Conservation (phyloP, 2,797 vertebrate genomes). For the Microctenopoma steveboyesi region DNA sequence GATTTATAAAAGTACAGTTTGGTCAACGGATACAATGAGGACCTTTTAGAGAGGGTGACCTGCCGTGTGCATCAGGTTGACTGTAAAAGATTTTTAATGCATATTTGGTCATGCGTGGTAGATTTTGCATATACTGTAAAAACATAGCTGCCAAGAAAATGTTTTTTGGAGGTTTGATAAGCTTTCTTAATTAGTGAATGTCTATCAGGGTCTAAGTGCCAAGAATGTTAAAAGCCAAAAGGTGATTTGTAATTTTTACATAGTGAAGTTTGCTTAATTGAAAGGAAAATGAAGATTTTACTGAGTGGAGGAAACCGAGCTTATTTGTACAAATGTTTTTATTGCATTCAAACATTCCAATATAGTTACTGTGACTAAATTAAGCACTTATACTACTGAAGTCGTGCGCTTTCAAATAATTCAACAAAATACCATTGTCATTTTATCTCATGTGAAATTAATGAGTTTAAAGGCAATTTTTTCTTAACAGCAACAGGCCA, state of each 20-base stretch:
- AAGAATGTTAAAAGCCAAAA: conserved; percentile 77
- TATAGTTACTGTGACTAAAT: conserved; percentile 73
- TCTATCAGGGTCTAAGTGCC: conserved; percentile 74
- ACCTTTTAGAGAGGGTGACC: conserved; percentile 24
- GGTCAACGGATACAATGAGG: conserved; percentile 29
- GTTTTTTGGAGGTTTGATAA: conserved; percentile 45
- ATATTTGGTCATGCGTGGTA: conserved; percentile 52
- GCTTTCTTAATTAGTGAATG: conserved; percentile 54
- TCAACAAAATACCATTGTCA: conserved; percentile 38
- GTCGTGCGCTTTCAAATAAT: conserved; percentile 41
- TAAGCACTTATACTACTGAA: conserved; percentile 82
- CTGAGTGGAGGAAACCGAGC: conserved; percentile 39
- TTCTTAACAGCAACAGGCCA: conserved; percentile 19
- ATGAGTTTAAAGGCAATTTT: conserved; percentile 13
- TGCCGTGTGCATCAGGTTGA: conserved; percentile 34
- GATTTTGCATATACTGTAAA: conserved; percentile 36
- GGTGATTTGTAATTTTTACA: conserved; percentile 78
- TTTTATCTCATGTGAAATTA: conserved; percentile 36
- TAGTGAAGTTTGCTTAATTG: conserved; percentile 61
- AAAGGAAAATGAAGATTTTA: conserved; percentile 57
- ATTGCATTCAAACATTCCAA: conserved; percentile 74
- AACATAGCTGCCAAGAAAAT: conserved; percentile 50
- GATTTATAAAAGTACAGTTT: conserved; percentile 83
- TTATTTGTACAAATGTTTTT: conserved; percentile 76
- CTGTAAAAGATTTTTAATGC: conserved; percentile 27